These are phyloP conservation scores for Sanderia malayensis DNA, from an alignment of 30 jellyfish, hydroid and myxozoan genomes.

Conservation along the genomic window DNA sequence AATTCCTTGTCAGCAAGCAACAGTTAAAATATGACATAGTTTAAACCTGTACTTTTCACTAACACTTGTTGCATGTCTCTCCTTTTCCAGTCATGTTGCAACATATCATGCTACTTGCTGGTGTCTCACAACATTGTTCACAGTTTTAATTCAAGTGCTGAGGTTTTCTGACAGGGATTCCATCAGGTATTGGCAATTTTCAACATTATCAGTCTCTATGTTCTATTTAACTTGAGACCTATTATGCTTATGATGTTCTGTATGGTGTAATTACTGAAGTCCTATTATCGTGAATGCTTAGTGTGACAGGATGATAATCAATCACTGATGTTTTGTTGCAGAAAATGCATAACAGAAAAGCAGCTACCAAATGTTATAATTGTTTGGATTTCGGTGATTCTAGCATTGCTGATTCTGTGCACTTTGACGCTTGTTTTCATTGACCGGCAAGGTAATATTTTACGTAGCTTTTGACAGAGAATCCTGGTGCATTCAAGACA, in stretches of 20 bases:
- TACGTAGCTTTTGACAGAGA: no score
- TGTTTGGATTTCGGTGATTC: constrained; percentile 31
- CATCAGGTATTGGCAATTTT: constrained; percentile 37
- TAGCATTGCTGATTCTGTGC: constrained; percentile 9
- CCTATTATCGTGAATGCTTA: no score
- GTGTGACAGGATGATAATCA: no score
- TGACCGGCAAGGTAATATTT: constrained; percentile 44
- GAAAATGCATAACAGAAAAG: constrained; percentile 28
- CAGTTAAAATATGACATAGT: no score
- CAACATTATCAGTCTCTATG: no score
- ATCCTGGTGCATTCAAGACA: no score
- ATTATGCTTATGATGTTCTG: no score
- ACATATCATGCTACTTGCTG: constrained; percentile 32
- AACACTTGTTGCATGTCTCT: no score
- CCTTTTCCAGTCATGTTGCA: constrained; percentile 24
- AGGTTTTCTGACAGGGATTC: constrained; percentile 15
- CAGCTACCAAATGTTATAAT: constrained; percentile 17
- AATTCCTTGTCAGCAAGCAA: no score
- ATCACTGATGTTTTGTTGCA: background rate
- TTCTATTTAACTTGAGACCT: no score
- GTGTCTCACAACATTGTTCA: constrained; percentile 50
- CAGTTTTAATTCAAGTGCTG: constrained; percentile 30
- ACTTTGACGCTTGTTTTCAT: constrained; percentile 21
- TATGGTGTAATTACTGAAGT: no score
- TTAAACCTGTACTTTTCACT: no score